Conservation (phyloP, 1,140 invertebrate species). For the Achatina immaculata region DNA sequence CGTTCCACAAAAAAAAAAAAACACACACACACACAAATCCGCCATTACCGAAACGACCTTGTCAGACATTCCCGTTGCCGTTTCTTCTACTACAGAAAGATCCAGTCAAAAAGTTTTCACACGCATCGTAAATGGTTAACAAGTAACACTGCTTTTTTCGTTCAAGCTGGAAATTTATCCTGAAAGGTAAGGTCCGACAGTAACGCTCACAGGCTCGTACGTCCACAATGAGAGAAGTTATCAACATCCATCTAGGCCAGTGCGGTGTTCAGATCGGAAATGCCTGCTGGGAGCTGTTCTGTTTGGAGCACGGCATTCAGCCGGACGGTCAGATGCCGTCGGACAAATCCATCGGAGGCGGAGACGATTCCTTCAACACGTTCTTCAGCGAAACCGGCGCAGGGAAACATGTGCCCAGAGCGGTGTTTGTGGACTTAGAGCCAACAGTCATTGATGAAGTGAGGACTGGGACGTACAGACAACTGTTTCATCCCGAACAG, state of each 20-base stretch:
- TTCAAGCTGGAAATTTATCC: too few species aligned
- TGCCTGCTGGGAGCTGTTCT: constrained; percentile 76
- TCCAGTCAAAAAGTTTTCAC: too few species aligned
- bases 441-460: constrained; percentile 86
- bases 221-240: constrained; percentile 76
- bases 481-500: constrained; percentile 76
- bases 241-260: constrained; percentile 88
- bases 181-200: neutral
- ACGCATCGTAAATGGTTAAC: too few species aligned
- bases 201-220: neutral
- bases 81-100: too few species aligned
- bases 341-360: constrained; percentile 55
- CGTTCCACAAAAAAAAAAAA: too few species aligned
- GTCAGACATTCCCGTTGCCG: too few species aligned
- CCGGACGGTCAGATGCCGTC: constrained; percentile 85
- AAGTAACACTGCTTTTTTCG: too few species aligned
- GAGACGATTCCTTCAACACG: constrained; percentile 14
- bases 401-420: constrained; percentile 89
- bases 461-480: constrained; percentile 76
- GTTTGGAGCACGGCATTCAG: constrained; percentile 89
- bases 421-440: constrained; percentile 87
- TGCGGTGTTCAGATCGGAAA: constrained; percentile 84
- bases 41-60: too few species aligned
- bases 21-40: too few species aligned
- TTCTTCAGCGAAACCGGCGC: constrained; percentile 68